Evolutionary conservation across 1,140 invertebrate species (phyloP).

Genomic region (Aporrectodea caliginosa): DNA sequence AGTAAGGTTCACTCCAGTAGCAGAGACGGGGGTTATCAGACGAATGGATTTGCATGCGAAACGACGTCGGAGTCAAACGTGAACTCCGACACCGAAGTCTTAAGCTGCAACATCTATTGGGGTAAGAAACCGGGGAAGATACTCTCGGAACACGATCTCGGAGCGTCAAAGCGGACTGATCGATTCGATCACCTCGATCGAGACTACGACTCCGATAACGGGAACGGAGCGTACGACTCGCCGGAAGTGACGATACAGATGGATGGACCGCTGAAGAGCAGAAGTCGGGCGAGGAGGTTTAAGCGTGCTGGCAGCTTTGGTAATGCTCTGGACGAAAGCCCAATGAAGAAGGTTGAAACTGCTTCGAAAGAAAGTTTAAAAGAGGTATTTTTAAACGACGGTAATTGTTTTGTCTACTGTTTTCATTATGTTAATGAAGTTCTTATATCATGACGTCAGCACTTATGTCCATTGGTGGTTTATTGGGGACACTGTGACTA

Average conservation of each 20-base stretch:
- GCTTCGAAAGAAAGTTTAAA: conserved; percentile 53
- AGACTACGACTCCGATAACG: neutral
- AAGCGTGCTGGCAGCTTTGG: neutral
- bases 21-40: no score
- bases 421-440: no score
- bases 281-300: neutral
- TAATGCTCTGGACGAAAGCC: neutral
- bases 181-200: neutral
- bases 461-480: no score
- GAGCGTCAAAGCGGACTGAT: neutral
- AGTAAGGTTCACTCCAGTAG: neutral
- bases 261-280: neutral
- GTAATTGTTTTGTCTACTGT: no score
- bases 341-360: neutral
- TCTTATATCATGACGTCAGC: no score
- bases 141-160: neutral
- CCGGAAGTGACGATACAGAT: neutral
- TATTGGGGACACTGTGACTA: no score
- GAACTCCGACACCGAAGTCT: neutral
- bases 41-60: no score
- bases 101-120: neutral
- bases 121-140: neutral
- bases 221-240: neutral
- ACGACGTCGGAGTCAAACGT: neutral
- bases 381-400: conserved; percentile 51